Percentiles rank a stretch among this genome's conserved stretches.
Conservation (phyloP, 1,140 invertebrate species). For the fruit fly (Drosophila melanogaster) region DNA sequence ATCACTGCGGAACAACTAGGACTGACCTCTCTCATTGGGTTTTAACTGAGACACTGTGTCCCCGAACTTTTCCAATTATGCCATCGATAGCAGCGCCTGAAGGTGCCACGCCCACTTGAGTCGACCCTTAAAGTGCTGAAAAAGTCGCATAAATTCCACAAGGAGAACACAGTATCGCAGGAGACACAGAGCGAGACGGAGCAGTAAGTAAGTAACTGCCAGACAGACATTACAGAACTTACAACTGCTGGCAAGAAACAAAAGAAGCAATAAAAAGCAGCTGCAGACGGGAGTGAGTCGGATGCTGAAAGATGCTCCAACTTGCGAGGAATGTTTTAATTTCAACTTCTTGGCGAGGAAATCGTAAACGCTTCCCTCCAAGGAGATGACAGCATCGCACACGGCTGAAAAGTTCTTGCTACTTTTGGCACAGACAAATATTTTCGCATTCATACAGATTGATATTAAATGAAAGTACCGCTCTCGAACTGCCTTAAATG, state of each 20-base stretch:
- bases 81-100: constrained; percentile 21
- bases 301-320: constrained; percentile 29
- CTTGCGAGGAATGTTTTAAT: constrained; percentile 72
- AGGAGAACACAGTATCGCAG: constrained; percentile 8
- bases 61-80: constrained; percentile 67
- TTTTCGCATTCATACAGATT: background rate
- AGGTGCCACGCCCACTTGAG: constrained; percentile 13
- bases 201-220: constrained; percentile 45
- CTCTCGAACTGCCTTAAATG: background rate
- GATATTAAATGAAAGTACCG: background rate
- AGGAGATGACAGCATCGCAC: constrained; percentile 14
- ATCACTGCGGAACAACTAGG: constrained; percentile 14
- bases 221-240: constrained; percentile 46
- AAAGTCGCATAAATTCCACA: constrained; percentile 60
- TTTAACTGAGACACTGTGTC: constrained; percentile 16
- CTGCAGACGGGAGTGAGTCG: constrained; percentile 9
- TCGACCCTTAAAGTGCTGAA: constrained; percentile 24
- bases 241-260: constrained; percentile 46
- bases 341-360: constrained; percentile 47
- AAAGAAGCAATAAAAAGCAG: constrained; percentile 51
- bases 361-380: background rate
- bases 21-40: constrained; percentile 47
- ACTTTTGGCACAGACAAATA: background rate
- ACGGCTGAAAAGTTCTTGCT: background rate
- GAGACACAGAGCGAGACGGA: constrained; percentile 9